Percentiles rank a stretch among this genome's conserved stretches.
phyloP scores from a whole-genome alignment of 2,113 vertebrate genomes.

The Erinaceus europaeus region DNA sequence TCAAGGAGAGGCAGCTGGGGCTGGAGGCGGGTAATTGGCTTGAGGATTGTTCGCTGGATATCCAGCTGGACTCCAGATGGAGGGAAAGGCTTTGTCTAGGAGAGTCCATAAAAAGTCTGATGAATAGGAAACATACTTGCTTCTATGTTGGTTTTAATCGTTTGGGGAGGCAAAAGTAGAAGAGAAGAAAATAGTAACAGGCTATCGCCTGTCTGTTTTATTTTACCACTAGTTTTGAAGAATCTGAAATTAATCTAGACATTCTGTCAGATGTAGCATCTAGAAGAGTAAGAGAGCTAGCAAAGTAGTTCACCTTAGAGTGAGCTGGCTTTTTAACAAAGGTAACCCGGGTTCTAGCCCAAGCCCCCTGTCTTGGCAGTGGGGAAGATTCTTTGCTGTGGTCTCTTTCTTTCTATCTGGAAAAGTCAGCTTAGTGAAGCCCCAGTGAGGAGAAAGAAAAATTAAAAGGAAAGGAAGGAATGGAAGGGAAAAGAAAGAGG shows the following conservation, averaged over 20 bases:
- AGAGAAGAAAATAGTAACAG: neutral
- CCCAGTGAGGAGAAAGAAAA: no score
- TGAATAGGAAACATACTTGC: neutral
- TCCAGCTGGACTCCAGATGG: conserved; percentile 47
- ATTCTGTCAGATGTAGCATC: neutral
- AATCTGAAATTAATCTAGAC: neutral
- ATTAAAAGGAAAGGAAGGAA: no score
- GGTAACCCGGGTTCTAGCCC: no score
- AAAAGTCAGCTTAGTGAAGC: no score
- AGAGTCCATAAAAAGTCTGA: neutral
- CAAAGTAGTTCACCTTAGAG: no score
- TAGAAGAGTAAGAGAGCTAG: no score
- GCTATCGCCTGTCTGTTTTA: neutral
- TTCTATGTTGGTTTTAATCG: neutral
- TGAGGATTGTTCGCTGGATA: neutral
- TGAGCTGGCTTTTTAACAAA: no score
- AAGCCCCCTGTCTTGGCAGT: no score
- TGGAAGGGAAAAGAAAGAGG: no score
- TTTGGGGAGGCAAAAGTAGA: neutral
- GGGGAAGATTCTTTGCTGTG: no score
- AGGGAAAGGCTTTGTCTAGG: neutral
- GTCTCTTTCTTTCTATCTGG: no score
- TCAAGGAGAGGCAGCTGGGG: neutral
- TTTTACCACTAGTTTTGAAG: neutral
- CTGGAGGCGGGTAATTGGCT: neutral